Base-by-base conservation (phyloP, 2,113 vertebrate species). In the Aptenodytes patagonicus region DNA sequence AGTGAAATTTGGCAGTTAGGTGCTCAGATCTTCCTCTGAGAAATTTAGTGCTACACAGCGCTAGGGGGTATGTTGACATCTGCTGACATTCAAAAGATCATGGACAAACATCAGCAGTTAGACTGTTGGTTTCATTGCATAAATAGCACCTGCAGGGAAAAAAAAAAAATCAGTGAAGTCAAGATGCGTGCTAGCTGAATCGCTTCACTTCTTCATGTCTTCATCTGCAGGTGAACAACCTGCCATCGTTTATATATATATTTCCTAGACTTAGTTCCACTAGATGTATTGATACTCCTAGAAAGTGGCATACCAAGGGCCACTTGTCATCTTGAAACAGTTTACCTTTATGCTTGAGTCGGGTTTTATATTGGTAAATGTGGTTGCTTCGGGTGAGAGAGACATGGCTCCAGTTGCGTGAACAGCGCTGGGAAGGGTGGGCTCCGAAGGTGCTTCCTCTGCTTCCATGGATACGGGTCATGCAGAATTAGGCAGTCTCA, bases 391-490 rank as follows among this genome's bases (percentile, higher is more conserved):
- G 8, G 15, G 49, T 57, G 38, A 52, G n/a, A 71, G 57, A 19
- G 42, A 24, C 5, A 3, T 22, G 3, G 19, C 62, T 68, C 0
- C 5, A 55, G 20, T 47, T 57, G 25, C 10, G 4, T 5, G 36
- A 66, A 2, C 0, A 19, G 4, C 22, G 19, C 60, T 29, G 47
- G 51, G 29, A 55, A 44, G 20, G 38, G 26, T 77, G 57, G 25
- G 26, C n/a, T 46, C 40, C 21, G 49, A 36, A 69, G 44, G 70
- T 68, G 38, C 61, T 54, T 65, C 20, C 10, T 20, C 10, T 17
- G 68, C 75, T 78, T 84, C 68, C 26, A 9, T 65, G 81, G 81
- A 46, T 83, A 18, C 6, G 2, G 52, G 78, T 85, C 61, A 54
- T 32, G 44, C 21, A 13, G 49, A 73, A 90, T 91, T 80, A 66